Conservation (phyloP, 2,113 vertebrate genomes). For the Nibea albiflora region DNA sequence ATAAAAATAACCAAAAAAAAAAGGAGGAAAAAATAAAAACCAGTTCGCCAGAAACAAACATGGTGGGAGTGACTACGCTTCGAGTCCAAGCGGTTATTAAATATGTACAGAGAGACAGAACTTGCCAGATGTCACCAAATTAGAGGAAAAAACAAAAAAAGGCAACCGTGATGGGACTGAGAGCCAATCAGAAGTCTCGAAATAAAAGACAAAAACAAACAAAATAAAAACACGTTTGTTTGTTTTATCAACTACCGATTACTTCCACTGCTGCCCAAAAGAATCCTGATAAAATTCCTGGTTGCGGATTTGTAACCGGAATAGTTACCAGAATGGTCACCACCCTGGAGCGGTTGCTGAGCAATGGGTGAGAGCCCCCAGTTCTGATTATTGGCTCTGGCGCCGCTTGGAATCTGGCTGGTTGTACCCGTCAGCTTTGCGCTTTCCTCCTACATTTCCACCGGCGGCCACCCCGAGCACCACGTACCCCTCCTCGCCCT, state of each 20-base stretch:
- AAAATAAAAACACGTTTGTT: slow-evolving; percentile 66
- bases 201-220: slow-evolving; percentile 75
- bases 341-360: slow-evolving; percentile 99
- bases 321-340: slow-evolving; percentile 99
- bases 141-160: slow-evolving; percentile 40
- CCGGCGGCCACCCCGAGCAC: slow-evolving; percentile 98
- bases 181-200: slow-evolving; percentile 93
- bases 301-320: slow-evolving; percentile 97
- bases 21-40: slow-evolving; percentile 85
- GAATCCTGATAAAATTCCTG: slow-evolving; percentile 99
- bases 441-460: slow-evolving; percentile 99
- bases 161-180: slow-evolving; percentile 89
- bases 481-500: slow-evolving; percentile 99
- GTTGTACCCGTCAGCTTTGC: slow-evolving; percentile 99
- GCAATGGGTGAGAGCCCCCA: slow-evolving; percentile 99
- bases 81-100: slow-evolving; percentile 95
- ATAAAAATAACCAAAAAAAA: slow-evolving; percentile 56
- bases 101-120: slow-evolving; percentile 93
- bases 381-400: slow-evolving; percentile 99
- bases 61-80: slow-evolving; percentile 91
- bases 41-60: slow-evolving; percentile 93
- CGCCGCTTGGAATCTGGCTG: slow-evolving; percentile 99
- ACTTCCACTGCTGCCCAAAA: slow-evolving; percentile 99
- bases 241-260: slow-evolving; percentile 87
- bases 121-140: slow-evolving; percentile 97